Percentiles rank a stretch among this genome's conserved stretches.
phyloP scores from a whole-genome alignment of 2,797 vertebrate species.

The Vespertilio murinus region DNA sequence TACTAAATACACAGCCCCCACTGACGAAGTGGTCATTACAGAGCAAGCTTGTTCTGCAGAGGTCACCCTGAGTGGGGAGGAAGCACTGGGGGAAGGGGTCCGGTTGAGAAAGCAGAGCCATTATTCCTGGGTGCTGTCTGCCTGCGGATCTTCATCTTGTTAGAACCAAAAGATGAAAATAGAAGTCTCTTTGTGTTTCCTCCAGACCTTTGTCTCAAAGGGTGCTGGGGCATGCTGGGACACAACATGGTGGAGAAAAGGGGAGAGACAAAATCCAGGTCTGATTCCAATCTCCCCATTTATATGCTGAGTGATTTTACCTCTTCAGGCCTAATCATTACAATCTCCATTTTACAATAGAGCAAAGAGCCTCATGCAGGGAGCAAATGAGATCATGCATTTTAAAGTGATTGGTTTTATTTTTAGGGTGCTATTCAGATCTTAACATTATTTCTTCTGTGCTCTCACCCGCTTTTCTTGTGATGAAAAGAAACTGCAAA shows the following conservation, averaged over 20 bases:
- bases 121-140: conserved; percentile 70
- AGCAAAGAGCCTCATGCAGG: not conserved
- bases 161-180: conserved; percentile 63
- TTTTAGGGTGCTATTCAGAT: not conserved
- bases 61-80: conserved; percentile 49
- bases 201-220: conserved; percentile 50
- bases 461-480: not conserved
- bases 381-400: not conserved
- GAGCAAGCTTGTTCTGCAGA: conserved; percentile 64
- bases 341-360: conserved; percentile 3
- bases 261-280: conserved; percentile 25
- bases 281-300: conserved; percentile 55
- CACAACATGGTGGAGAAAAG: conserved; percentile 5
- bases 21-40: conserved; percentile 76
- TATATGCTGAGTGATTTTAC: conserved; percentile 57
- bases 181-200: conserved; percentile 70
- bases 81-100: conserved; percentile 56
- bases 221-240: conserved; percentile 1
- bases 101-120: conserved; percentile 48
- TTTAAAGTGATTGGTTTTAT: conserved; percentile 35
- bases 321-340: conserved; percentile 2
- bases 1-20: conserved; percentile 76
- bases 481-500: not conserved
- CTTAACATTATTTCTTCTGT: not conserved
- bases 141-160: conserved; percentile 65